Evolutionary conservation across 2,797 vertebrate species (phyloP).

Genomic region (Cottoperca gobio): DNA sequence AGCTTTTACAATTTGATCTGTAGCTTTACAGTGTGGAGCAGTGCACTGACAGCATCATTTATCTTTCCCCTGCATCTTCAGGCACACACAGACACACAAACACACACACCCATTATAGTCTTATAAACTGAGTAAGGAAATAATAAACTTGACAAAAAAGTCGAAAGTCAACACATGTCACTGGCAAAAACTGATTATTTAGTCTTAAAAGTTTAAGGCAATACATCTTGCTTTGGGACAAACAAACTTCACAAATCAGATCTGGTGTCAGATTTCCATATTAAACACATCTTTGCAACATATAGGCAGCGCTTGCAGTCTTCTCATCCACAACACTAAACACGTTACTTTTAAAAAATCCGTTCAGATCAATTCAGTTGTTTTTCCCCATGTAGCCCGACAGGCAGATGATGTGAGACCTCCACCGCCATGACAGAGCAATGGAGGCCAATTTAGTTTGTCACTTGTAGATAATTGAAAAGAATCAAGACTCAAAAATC

Average conservation of each 20-base stretch:
- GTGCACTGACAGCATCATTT: constrained; percentile 67
- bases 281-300: neutral
- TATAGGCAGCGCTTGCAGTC: neutral
- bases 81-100: constrained; percentile 19
- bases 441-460: neutral
- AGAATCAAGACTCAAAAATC: neutral
- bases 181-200: constrained; percentile 4
- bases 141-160: constrained; percentile 37
- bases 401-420: neutral
- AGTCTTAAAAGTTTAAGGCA: constrained; percentile 6
- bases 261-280: constrained; percentile 1
- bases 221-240: constrained; percentile 1
- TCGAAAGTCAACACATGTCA: constrained; percentile 23
- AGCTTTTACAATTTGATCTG: constrained; percentile 58
- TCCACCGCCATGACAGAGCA: no score
- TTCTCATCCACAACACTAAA: neutral
- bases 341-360: neutral
- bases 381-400: neutral
- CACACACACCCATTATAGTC: constrained; percentile 27
- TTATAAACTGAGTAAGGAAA: constrained; percentile 44
- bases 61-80: constrained; percentile 54
- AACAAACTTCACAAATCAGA: constrained; percentile 3
- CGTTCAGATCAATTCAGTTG: neutral
- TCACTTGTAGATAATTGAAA: constrained; percentile 5
- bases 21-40: constrained; percentile 52